phyloP scores from a whole-genome alignment of 2,888 invertebrate species.

The Gandaritis pyraliata region DNA sequence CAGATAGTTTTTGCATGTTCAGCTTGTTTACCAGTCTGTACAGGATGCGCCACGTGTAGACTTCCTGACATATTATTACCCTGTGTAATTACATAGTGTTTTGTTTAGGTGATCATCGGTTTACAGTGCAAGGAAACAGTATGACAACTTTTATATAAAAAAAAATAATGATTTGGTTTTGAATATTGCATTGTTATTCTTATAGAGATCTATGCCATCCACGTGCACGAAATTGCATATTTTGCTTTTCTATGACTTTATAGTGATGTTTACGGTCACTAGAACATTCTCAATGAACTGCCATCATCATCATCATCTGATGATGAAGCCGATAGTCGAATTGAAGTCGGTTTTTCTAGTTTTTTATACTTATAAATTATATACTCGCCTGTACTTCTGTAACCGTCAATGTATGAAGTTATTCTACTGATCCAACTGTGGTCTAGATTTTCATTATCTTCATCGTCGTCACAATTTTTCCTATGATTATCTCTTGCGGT shows the following conservation, averaged over 20 bases:
- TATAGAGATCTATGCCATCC: too few species aligned
- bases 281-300: too few species aligned
- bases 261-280: too few species aligned
- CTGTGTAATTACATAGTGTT: conserved; percentile 18
- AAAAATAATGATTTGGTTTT: too few species aligned
- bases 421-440: conserved; percentile 14
- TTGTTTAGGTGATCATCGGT: conserved; percentile 13
- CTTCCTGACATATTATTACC: conserved; percentile 30
- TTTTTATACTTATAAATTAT: too few species aligned
- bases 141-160: neutral
- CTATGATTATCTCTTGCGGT: conserved; percentile 27
- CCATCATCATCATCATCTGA: too few species aligned
- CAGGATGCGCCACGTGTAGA: conserved; percentile 28
- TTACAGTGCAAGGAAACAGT: conserved; percentile 13
- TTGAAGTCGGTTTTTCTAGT: too few species aligned
- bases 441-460: conserved; percentile 11
- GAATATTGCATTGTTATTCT: too few species aligned
- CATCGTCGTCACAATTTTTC: conserved; percentile 27
- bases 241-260: too few species aligned
- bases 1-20: conserved; percentile 16
- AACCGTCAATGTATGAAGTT: neutral
- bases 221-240: too few species aligned
- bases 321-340: too few species aligned
- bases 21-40: conserved; percentile 19
- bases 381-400: too few species aligned